A percentile compares a stretch with the other conserved stretches of the same genome.
Conservation (phyloP, 2,797 vertebrate genomes). For the Smutsia temminckii region DNA sequence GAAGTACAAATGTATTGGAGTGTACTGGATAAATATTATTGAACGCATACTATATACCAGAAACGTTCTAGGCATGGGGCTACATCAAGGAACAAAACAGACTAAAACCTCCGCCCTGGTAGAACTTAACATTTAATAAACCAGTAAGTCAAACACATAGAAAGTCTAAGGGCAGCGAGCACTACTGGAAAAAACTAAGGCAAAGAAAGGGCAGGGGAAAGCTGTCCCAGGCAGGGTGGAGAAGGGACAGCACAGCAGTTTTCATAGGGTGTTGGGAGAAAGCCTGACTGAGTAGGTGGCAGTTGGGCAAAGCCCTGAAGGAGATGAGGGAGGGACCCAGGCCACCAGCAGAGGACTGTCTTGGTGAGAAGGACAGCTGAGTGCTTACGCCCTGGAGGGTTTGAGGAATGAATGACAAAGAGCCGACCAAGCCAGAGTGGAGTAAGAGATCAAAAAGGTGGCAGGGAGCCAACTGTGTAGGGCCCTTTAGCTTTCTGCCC, state of each 20-base stretch:
- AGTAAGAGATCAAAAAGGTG: not conserved
- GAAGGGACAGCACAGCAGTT: not conserved
- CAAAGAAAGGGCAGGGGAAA: not conserved
- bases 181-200: not conserved
- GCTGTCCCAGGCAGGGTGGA: not conserved
- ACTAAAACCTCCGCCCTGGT: not conserved
- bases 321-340: not conserved
- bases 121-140: not conserved
- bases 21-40: not conserved
- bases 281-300: not conserved
- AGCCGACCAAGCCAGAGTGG: not conserved
- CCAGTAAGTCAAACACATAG: not conserved
- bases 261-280: not conserved
- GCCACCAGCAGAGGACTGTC: not conserved
- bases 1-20: not conserved
- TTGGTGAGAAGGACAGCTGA: not conserved
- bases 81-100: not conserved
- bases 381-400: not conserved
- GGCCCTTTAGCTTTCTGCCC: not conserved
- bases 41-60: not conserved
- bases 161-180: not conserved
- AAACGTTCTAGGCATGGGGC: not conserved
- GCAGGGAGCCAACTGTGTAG: not conserved
- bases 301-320: not conserved
- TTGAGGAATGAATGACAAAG: not conserved